These are phyloP conservation scores for Dendronephthya gigantea DNA, from an alignment of 64 coral and sea anemone species.

Conservation along the genomic window DNA sequence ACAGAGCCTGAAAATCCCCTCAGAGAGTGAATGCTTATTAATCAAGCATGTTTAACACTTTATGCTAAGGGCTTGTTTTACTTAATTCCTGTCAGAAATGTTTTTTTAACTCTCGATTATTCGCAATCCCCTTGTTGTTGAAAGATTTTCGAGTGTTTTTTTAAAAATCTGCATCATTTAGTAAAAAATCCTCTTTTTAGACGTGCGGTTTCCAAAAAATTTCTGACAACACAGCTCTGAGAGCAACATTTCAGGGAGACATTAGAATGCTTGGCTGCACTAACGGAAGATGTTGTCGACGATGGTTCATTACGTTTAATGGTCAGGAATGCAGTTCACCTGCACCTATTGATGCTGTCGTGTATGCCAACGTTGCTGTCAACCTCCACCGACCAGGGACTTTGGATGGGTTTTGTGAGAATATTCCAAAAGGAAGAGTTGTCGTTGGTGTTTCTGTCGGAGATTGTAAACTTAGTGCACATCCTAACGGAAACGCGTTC, in stretches of 20 bases:
- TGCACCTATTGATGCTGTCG: constrained; percentile 31
- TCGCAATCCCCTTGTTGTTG: no score
- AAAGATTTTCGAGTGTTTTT: no score
- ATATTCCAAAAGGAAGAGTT: constrained; percentile 5
- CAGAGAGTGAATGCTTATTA: no score
- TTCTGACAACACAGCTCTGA: constrained; percentile 5
- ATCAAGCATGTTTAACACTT: no score
- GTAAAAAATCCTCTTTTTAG: constrained; percentile 1
- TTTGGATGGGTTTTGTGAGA: constrained; percentile 45
- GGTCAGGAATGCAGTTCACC: constrained; percentile 24
- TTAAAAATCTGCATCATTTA: no score
- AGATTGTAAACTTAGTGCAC: neutral
- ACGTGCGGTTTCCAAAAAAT: constrained; percentile 33
- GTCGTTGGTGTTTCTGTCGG: constrained; percentile 23
- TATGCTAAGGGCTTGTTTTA: no score
- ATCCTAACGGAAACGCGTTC: constrained; percentile 8
- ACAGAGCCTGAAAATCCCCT: no score
- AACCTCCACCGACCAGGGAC: constrained; percentile 27
- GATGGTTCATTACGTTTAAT: constrained; percentile 52
- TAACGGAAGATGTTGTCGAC: constrained; percentile 6
- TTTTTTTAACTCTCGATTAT: no score
- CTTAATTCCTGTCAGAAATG: no score
- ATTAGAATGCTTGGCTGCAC: constrained; percentile 15
- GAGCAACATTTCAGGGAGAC: constrained; percentile 35
- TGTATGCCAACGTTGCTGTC: constrained; percentile 16